These are phyloP conservation scores for Spodoptera littoralis DNA, from an alignment of 2,888 invertebrate species.

Conservation along the genomic window DNA sequence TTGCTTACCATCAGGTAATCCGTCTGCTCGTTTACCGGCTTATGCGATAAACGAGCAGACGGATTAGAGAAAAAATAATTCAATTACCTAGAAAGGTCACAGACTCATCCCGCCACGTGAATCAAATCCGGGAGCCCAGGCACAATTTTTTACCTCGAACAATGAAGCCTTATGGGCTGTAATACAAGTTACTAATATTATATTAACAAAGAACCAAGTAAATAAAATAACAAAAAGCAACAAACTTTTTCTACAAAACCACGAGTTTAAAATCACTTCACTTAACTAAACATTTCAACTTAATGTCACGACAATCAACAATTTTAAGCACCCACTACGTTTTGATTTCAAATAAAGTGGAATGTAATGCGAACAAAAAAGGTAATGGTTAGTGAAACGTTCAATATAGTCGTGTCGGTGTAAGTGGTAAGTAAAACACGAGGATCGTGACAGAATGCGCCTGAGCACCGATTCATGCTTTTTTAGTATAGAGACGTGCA, in stretches of 20 bases:
- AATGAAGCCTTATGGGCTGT: no score
- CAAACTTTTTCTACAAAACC: conserved; percentile 7
- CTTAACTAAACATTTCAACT: conserved; percentile 10
- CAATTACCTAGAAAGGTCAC: no score
- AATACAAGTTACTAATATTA: background rate
- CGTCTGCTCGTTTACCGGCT: no score
- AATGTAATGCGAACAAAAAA: conserved; percentile 30
- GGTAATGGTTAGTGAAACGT: conserved; percentile 47
- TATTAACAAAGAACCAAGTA: no score
- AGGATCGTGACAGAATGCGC: conserved; percentile 81
- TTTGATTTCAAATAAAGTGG: conserved; percentile 19
- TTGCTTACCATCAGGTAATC: no score
- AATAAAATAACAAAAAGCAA: conserved; percentile 1
- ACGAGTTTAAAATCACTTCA: conserved; percentile 11
- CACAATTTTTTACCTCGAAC: no score
- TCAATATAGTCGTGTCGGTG: conserved; percentile 42
- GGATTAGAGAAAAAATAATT: no score
- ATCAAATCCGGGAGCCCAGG: no score
- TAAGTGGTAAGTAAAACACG: conserved; percentile 58
- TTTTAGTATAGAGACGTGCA: conserved; percentile 54
- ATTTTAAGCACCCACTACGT: conserved; percentile 19
- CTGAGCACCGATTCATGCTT: conserved; percentile 60
- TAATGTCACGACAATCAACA: background rate
- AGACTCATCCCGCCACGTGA: background rate
- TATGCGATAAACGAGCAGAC: no score